Conservation (phyloP, 37 sponge, comb jelly and placozoan genomes). For the Diacarnus erythraeanus region DNA sequence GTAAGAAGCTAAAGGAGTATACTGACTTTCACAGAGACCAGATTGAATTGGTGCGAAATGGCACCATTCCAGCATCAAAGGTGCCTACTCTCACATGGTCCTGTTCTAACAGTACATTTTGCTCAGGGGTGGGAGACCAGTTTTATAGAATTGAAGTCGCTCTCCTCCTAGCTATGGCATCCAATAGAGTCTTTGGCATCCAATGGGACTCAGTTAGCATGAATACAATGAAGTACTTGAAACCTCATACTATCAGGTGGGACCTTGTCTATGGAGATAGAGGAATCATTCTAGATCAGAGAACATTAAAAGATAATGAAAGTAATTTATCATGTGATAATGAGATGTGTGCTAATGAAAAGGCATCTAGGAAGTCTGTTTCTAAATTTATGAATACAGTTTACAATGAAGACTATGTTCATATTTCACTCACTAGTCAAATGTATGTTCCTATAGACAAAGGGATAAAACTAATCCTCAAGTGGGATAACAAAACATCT, state of each 20-base stretch:
- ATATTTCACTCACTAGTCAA: background rate
- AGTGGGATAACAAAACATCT: background rate
- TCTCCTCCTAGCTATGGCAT: background rate
- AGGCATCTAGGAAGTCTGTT: too few species aligned
- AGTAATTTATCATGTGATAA: too few species aligned
- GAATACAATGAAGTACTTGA: background rate
- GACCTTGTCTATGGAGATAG: background rate
- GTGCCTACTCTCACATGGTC: background rate
- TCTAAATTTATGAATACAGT: background rate
- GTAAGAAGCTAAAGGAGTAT: background rate
- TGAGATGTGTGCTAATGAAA: too few species aligned
- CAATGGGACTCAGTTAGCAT: background rate
- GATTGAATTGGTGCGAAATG: background rate
- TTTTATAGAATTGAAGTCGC: background rate
- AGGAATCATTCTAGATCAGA: background rate
- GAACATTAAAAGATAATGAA: too few species aligned
- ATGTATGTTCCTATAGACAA: background rate
- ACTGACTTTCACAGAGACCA: background rate
- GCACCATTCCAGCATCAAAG: background rate
- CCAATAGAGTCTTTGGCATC: background rate
- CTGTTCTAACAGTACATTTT: background rate
- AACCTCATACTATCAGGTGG: constrained; percentile 4
- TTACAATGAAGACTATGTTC: background rate
- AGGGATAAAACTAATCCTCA: background rate
- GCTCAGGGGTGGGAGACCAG: constrained; percentile 5